Evolutionary conservation across 2,113 vertebrate genomes (phyloP), one percentile per base, ranked within the genome.

Genomic region (Parus major): DNA sequence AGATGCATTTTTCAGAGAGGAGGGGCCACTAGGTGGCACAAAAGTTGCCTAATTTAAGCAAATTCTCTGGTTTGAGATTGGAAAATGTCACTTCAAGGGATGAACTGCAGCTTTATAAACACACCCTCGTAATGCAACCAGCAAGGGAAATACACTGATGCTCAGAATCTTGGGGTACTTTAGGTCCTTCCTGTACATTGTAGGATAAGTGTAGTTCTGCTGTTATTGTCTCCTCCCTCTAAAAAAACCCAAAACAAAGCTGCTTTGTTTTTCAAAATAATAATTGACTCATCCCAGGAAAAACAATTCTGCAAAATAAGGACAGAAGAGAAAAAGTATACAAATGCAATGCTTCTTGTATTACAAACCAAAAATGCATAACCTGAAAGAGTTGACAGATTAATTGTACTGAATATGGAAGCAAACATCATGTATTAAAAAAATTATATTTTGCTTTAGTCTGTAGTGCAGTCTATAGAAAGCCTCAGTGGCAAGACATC

Each of bases 21-120:
- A 92, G 83, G 91, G 17, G 20, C 96, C 96, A 92, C 96, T 95
- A 97, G 96, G 29, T 96, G 95, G 96, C 96, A 96, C 63, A 94
- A 96, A 96, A 71, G 92, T 89, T 96, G 95, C 78, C 95, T 55
- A 53, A 53, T 80, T 89, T 89, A 59, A 84, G 66, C 11, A 39
- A 75, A 76, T 82, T 28, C 24, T 78, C 52, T 55, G 25, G 2
- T 22, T 86, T 57, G 47, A 87, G 61, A n/a, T 10, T 29, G 83
- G n/a, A 57, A 96, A 94, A 82, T 22, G 17, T 46, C 36, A 21
- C 10, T 79, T 65, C 55, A 41, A 63, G 21, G 8, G 11, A 6
- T 47, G n/a, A 84, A 55, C 10, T 55, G 28, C 0, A 0, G 12
- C 28, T 87, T 78, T 65, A 9, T 44, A 85, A 70, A 25, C 69